Evolutionary conservation across 1,140 invertebrate species (phyloP).

Genomic region (Arctopsyche grandis): DNA sequence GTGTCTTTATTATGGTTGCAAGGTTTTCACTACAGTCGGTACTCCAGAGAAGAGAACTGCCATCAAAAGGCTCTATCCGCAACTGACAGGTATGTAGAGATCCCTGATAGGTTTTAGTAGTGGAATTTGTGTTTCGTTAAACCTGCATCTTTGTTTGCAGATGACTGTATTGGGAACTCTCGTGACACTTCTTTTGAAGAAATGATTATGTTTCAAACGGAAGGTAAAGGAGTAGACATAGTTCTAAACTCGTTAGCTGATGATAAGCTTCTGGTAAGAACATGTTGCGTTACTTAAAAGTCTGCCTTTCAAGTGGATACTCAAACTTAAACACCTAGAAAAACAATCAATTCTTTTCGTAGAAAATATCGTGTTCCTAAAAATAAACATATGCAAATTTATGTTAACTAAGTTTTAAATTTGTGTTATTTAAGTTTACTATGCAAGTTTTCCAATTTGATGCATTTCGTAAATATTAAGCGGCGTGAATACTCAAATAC

Average conservation of each 20-base stretch:
- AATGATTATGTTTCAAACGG: slow-evolving; percentile 68
- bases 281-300: no score
- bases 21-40: slow-evolving; percentile 80
- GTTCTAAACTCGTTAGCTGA: slow-evolving; percentile 76
- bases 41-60: slow-evolving; percentile 81
- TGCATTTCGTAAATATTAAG: no score
- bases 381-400: no score
- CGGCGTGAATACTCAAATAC: no score
- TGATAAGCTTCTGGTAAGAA: slow-evolving; percentile 68
- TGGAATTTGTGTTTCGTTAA: background rate
- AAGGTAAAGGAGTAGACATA: slow-evolving; percentile 74
- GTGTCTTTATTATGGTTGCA: slow-evolving; percentile 76
- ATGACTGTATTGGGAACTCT: slow-evolving; percentile 71
- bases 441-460: no score
- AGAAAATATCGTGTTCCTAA: no score
- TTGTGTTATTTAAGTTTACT: no score
- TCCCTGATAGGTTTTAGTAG: slow-evolving; percentile 32
- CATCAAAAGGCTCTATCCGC: slow-evolving; percentile 78
- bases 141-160: slow-evolving; percentile 56
- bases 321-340: no score
- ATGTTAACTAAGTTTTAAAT: no score
- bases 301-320: no score
- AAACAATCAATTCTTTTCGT: no score
- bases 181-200: slow-evolving; percentile 72
- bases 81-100: slow-evolving; percentile 63